These are phyloP conservation scores for Galago senegalensis DNA, from an alignment of 2,797 vertebrate species.

Conservation along the genomic window DNA sequence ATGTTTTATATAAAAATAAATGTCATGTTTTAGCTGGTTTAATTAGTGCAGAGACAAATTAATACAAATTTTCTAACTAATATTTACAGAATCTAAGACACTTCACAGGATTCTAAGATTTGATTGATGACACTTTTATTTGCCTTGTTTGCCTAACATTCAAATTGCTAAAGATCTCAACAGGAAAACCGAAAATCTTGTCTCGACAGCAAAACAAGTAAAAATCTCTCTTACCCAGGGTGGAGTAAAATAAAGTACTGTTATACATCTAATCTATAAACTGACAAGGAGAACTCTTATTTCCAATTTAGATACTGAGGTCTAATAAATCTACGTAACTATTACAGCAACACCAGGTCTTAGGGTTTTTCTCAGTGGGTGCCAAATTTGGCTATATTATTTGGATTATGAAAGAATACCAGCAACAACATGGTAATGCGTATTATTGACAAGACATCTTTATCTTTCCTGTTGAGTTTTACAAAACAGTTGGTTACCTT, in stretches of 20 bases:
- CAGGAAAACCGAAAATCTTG: constrained; percentile 40
- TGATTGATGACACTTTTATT: constrained; percentile 69
- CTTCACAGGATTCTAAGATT: constrained; percentile 62
- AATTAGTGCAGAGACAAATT: constrained; percentile 70
- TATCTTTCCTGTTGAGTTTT: constrained; percentile 73
- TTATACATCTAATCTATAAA: constrained; percentile 72
- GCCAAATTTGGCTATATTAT: constrained; percentile 64
- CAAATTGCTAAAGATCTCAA: constrained; percentile 42
- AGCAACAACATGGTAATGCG: constrained; percentile 64
- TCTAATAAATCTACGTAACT: constrained; percentile 78
- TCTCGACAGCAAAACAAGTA: constrained; percentile 58
- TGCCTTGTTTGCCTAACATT: constrained; percentile 58
- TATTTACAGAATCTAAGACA: constrained; percentile 72
- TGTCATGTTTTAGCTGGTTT: constrained; percentile 70
- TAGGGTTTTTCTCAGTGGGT: constrained; percentile 70
- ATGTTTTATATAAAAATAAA: constrained; percentile 64
- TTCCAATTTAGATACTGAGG: constrained; percentile 63
- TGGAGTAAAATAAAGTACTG: constrained; percentile 61
- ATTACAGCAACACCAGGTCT: constrained; percentile 63
- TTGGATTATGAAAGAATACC: constrained; percentile 78
- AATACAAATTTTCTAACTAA: constrained; percentile 64
- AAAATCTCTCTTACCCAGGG: constrained; percentile 69
- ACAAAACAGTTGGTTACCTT: constrained; percentile 27
- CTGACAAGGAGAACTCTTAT: constrained; percentile 65
- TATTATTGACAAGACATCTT: constrained; percentile 70